A percentile compares a stretch with the other conserved stretches of the same genome.
phyloP scores from a whole-genome alignment of 2,113 vertebrate genomes.

The Spermophilus dauricus region DNA sequence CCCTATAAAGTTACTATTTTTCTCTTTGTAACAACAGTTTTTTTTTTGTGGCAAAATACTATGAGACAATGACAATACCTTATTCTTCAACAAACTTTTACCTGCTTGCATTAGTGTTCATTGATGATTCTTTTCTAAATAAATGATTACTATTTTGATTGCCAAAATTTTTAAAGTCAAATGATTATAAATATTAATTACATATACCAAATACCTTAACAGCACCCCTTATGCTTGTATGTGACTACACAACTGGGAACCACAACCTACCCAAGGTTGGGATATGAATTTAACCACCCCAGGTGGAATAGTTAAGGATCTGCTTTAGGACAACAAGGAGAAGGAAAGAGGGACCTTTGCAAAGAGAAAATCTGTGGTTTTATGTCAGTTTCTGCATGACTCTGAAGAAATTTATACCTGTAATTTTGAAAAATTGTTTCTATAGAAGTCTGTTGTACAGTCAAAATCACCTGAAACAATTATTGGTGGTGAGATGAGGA shows the following conservation, averaged over 20 bases:
- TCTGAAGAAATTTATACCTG: no score
- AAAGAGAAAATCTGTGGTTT: not conserved
- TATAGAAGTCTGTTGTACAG: not conserved
- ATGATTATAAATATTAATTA: slow-evolving; percentile 23
- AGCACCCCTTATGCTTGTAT: not conserved
- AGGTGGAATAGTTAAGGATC: not conserved
- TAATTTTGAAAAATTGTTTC: not conserved
- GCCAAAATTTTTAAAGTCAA: not conserved
- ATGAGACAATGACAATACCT: not conserved
- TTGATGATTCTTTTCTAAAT: not conserved
- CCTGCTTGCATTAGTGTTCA: not conserved
- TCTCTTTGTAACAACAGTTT: not conserved
- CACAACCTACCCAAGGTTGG: not conserved
- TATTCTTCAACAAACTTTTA: not conserved
- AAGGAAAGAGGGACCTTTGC: not conserved
- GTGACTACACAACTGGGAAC: not conserved
- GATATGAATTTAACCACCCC: not conserved
- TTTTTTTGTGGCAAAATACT: not conserved
- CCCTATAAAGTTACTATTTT: not conserved
- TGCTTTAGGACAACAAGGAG: not conserved
- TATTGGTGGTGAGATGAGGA: not conserved
- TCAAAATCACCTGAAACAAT: not conserved
- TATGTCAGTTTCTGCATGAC: no score
- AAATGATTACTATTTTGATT: not conserved
- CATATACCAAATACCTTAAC: not conserved